These are phyloP conservation scores for Drosophila persimilis DNA, from an alignment of 1,140 invertebrate genomes.

Conservation along the genomic window DNA sequence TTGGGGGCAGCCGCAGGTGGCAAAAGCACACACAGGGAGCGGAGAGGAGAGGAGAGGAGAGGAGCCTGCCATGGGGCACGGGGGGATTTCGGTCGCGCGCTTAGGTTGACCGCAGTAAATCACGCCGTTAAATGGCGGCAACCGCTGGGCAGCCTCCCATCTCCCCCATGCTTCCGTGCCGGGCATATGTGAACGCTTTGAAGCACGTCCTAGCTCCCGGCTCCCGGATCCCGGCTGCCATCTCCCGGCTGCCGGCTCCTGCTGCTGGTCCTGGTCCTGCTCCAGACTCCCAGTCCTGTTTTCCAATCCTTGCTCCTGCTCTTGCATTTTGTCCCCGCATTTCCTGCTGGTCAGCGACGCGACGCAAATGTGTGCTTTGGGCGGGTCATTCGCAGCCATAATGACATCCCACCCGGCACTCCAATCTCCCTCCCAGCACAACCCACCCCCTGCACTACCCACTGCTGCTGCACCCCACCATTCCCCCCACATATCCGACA, in stretches of 20 bases:
- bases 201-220: slow-evolving; percentile 26
- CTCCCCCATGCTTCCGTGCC: background rate
- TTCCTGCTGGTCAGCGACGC: slow-evolving; percentile 76
- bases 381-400: slow-evolving; percentile 76
- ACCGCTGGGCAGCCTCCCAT: slow-evolving; percentile 50
- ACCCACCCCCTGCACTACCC: background rate
- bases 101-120: slow-evolving; percentile 79
- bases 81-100: slow-evolving; percentile 27
- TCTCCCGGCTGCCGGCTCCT: slow-evolving; percentile 15
- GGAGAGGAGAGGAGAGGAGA: background rate
- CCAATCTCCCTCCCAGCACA: slow-evolving; percentile 2
- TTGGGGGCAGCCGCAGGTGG: slow-evolving; percentile 74
- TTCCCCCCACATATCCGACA: slow-evolving; percentile 11
- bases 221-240: slow-evolving; percentile 12
- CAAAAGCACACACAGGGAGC: slow-evolving; percentile 18
- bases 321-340: slow-evolving; percentile 78
- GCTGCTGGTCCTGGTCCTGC: too few species aligned
- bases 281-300: background rate
- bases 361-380: slow-evolving; percentile 79
- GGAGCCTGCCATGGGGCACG: background rate
- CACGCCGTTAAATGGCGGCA: slow-evolving; percentile 77
- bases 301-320: slow-evolving; percentile 1
- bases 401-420: slow-evolving; percentile 57
- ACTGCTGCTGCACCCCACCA: background rate
- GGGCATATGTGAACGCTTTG: slow-evolving; percentile 50